Conservation (phyloP, 2,888 invertebrate species). For the Eilema griseolum region DNA sequence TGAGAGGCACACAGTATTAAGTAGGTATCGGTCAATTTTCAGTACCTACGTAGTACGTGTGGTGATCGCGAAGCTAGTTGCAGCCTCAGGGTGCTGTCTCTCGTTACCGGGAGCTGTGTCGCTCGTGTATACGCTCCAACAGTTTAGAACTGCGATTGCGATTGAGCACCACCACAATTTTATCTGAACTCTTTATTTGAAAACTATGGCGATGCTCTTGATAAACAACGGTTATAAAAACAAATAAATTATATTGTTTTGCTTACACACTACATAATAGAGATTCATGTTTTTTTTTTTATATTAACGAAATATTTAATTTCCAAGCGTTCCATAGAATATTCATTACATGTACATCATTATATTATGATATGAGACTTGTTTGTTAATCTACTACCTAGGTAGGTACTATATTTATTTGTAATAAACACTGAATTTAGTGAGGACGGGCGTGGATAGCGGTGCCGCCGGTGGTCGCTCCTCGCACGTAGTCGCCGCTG, state of each 20-base stretch:
- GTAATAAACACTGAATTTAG: conserved; percentile 11
- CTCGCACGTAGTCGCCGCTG: conserved; percentile 22
- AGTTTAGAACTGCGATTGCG: neutral
- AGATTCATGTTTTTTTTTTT: neutral
- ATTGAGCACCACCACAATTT: neutral
- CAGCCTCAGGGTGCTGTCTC: neutral
- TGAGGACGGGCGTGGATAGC: conserved; percentile 16
- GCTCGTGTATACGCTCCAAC: no score
- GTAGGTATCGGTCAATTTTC: neutral
- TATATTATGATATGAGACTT: no score
- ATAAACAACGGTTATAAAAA: no score
- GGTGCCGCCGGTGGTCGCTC: conserved; percentile 17
- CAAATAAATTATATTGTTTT: neutral
- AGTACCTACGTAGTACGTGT: no score
- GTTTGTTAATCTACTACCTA: neutral
- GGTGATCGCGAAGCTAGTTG: neutral
- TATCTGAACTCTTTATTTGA: no score
- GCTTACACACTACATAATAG: neutral
- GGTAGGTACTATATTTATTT: neutral
- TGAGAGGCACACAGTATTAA: no score
- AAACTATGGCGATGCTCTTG: no score
- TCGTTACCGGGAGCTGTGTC: no score
- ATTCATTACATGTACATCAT: no score
- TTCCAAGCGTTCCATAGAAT: neutral
- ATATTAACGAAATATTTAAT: neutral